Conservation (phyloP, 2,888 invertebrate genomes). For the Eledona agricola region DNA sequence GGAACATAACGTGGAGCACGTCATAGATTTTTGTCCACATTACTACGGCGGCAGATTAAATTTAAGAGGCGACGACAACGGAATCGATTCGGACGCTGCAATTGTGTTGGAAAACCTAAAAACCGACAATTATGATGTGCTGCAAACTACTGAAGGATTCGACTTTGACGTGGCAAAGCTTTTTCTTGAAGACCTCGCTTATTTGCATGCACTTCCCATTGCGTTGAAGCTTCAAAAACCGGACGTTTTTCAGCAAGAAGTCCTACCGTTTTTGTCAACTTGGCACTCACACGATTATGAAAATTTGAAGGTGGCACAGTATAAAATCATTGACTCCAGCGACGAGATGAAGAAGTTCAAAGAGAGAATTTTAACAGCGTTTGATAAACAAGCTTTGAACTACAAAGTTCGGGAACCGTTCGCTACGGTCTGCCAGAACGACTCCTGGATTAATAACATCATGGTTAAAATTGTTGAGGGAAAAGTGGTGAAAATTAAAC, state of each 20-base stretch:
- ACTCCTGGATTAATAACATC: conserved; percentile 70
- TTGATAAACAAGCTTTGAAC: background rate
- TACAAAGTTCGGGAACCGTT: conserved; percentile 57
- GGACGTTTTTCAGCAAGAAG: conserved; percentile 10
- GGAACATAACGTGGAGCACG: conserved; percentile 15
- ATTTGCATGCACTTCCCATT: conserved; percentile 19
- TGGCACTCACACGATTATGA: too few relatives aligned
- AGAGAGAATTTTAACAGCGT: background rate
- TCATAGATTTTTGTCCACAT: conserved; percentile 31
- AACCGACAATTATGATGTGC: conserved; percentile 12
- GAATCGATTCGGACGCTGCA: conserved; percentile 31
- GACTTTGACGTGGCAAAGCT: conserved; percentile 20
- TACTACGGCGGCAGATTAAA: conserved; percentile 34
- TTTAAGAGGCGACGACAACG: background rate
- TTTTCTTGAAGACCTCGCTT: conserved; percentile 15
- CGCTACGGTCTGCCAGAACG: conserved; percentile 65
- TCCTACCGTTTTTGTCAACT: conserved; percentile 2
- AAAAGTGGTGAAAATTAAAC: conserved; percentile 53
- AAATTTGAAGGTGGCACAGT: too few relatives aligned
- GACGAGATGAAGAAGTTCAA: background rate
- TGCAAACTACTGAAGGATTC: conserved; percentile 30
- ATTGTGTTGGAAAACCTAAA: conserved; percentile 38
- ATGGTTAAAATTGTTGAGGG: conserved; percentile 61
- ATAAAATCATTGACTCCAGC: background rate
- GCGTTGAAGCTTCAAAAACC: conserved; percentile 15